These are phyloP conservation scores for Cheilosia impressa DNA, from an alignment of 2,888 invertebrate genomes.

Conservation along the genomic window DNA sequence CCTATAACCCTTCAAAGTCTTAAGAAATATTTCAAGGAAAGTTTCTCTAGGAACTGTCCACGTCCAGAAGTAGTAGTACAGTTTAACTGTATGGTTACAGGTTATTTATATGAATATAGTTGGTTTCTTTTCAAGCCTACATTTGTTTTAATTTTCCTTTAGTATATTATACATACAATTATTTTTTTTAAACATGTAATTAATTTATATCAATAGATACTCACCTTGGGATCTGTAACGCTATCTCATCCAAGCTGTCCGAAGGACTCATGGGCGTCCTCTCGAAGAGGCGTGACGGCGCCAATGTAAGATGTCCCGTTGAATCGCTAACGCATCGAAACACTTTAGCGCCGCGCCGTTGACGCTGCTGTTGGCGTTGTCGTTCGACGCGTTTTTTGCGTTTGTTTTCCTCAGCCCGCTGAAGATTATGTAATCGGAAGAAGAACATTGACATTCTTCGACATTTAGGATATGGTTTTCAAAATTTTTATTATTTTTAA, in stretches of 20 bases:
- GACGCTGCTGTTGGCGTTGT: constrained; percentile 83
- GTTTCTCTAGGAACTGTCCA: too few relatives aligned
- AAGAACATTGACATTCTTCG: constrained; percentile 96
- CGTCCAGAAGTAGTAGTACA: too few relatives aligned
- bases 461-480: constrained; percentile 48
- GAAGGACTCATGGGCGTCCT: constrained; percentile 92
- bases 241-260: constrained; percentile 96
- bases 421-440: constrained; percentile 96
- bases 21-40: too few relatives aligned
- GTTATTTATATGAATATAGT: too few relatives aligned
- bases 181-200: too few relatives aligned
- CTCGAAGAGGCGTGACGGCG: constrained; percentile 93
- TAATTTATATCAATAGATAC: constrained; percentile 35
- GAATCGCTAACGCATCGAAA: constrained; percentile 84
- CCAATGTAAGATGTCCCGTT: constrained; percentile 86
- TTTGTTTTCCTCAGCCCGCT: constrained; percentile 92
- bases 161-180: too few relatives aligned
- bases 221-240: constrained; percentile 96
- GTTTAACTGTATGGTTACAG: too few relatives aligned
- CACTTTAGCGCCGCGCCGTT: constrained; percentile 85
- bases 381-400: constrained; percentile 86
- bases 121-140: too few relatives aligned
- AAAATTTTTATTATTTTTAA: constrained; percentile 8
- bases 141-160: too few relatives aligned
- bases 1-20: too few relatives aligned